phyloP scores from a whole-genome alignment of 2,113 vertebrate species.

The Oophaga pumilio region DNA sequence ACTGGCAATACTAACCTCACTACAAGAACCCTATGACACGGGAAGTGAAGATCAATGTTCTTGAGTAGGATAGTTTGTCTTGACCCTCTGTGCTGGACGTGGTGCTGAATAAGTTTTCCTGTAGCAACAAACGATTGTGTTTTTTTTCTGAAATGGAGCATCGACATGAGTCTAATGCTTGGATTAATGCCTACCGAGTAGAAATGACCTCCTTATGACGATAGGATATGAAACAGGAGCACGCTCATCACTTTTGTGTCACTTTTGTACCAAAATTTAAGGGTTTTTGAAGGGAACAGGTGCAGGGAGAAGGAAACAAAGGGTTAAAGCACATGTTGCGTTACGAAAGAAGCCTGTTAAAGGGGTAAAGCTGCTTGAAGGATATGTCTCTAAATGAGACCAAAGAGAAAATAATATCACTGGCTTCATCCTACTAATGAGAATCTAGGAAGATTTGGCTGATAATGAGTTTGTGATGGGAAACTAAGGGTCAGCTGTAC shows the following conservation, averaged over 20 bases:
- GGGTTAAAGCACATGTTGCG: not conserved
- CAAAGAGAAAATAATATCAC: conserved; percentile 3
- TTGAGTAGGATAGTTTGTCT: too few relatives aligned
- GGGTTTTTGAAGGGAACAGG: not conserved
- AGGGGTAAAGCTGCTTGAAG: not conserved
- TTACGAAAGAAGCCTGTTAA: not conserved
- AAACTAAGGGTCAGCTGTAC: not conserved
- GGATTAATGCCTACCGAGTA: not conserved
- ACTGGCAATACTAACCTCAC: not conserved
- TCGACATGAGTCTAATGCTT: not conserved
- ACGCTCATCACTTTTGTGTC: not conserved
- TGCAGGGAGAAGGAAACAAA: not conserved
- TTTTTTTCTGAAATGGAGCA: not conserved
- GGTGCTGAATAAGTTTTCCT: not conserved
- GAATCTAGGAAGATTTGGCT: conserved; percentile 16
- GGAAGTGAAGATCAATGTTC: not conserved
- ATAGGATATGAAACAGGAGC: not conserved
- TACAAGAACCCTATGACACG: not conserved
- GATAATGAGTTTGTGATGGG: conserved; percentile 4
- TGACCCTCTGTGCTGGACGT: not conserved
- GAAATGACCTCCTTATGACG: not conserved
- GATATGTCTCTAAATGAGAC: not conserved
- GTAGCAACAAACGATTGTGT: not conserved
- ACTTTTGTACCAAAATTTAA: not conserved
- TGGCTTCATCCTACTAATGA: conserved; percentile 14